Conservation (phyloP, 1,140 invertebrate species). For the Sycophila sp. region DNA sequence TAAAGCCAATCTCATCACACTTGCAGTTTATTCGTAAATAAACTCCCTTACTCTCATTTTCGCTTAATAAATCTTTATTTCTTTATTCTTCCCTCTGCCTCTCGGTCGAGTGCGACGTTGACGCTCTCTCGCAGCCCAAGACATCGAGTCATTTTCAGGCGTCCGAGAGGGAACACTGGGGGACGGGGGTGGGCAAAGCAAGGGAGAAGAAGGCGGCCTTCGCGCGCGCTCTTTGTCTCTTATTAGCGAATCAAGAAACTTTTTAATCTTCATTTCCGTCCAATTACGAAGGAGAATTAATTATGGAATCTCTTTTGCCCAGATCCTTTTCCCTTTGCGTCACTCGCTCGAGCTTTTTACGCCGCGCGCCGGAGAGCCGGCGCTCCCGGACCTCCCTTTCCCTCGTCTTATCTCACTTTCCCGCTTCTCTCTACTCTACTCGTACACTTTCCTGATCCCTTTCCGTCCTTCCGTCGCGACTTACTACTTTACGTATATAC, state of each 20-base stretch:
- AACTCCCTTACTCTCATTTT: background rate
- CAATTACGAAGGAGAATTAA: constrained; percentile 59
- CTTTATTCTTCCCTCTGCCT: constrained; percentile 1
- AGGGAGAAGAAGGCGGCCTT: constrained; percentile 27
- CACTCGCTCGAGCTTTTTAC: constrained; percentile 12
- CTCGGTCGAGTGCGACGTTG: too few relatives aligned
- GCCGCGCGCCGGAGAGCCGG: too few relatives aligned
- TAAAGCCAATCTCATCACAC: too few relatives aligned
- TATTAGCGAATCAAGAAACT: constrained; percentile 52
- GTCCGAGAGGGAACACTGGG: too few relatives aligned
- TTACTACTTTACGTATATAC: background rate
- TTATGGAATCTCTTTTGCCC: constrained; percentile 50
- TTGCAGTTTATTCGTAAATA: constrained; percentile 19
- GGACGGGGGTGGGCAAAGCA: too few relatives aligned
- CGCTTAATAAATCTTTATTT: constrained; percentile 2
- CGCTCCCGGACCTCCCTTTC: background rate
- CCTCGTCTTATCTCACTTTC: background rate
- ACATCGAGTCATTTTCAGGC: constrained; percentile 12
- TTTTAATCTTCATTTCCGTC: constrained; percentile 57
- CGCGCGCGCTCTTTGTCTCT: constrained; percentile 49
- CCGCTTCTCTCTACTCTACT: too few relatives aligned
- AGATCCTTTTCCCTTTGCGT: constrained; percentile 26
- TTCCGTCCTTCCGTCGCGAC: background rate
- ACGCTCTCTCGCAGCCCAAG: background rate
- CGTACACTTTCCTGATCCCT: background rate